A percentile compares a stretch with the other conserved stretches of the same genome.
These are phyloP conservation scores for Plestiodon gilberti DNA, from an alignment of 2,113 vertebrate genomes.

Conservation along the genomic window DNA sequence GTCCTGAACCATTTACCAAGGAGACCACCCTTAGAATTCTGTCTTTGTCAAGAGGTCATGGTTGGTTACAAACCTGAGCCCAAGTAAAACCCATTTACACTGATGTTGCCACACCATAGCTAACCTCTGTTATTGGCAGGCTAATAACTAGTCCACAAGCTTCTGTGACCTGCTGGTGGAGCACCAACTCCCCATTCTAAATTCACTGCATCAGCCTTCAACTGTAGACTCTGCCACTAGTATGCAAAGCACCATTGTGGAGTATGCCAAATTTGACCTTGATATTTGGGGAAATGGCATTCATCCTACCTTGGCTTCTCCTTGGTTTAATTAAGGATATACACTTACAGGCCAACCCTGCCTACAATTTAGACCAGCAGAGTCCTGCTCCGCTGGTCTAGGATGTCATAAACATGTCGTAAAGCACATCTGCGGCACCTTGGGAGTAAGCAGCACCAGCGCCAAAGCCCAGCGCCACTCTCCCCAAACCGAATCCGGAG, in stretches of 20 bases:
- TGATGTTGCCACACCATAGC: background rate
- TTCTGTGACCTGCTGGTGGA: background rate
- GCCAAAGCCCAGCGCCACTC: no score
- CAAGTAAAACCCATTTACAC: background rate
- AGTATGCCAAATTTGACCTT: background rate
- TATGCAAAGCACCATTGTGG: background rate
- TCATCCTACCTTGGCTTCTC: background rate
- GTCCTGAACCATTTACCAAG: background rate
- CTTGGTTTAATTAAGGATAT: background rate
- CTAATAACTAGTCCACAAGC: background rate
- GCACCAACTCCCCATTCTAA: background rate
- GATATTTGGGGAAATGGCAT: rapidly evolving
- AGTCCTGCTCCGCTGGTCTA: no score
- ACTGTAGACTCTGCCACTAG: background rate
- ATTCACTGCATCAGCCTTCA: background rate
- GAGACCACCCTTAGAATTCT: background rate
- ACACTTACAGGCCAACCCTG: no score
- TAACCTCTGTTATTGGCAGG: background rate
- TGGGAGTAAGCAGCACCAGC: no score
- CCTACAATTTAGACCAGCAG: no score
- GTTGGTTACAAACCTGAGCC: background rate
- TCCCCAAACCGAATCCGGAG: no score
- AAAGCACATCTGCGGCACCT: no score
- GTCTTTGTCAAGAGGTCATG: background rate
- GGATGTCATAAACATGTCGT: no score